Conservation (phyloP, 2,888 invertebrate genomes). For the Elysia crispata region DNA sequence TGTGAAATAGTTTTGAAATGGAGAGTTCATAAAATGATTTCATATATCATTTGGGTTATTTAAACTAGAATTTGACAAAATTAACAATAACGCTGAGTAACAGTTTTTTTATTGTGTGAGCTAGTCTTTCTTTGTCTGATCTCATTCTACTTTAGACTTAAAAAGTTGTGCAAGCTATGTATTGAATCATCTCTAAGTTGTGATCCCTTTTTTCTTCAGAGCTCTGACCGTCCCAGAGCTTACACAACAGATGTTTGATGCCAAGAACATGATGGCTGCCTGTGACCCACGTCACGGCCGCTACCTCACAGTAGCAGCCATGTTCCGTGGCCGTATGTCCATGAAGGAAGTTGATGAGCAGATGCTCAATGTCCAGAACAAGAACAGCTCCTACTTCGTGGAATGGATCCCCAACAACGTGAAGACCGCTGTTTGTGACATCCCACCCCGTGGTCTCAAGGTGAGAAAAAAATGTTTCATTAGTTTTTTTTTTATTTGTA, state of each 20-base stretch:
- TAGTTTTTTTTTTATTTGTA: no score
- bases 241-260: constrained; percentile 87
- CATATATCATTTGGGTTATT: no score
- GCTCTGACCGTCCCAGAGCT: constrained; percentile 75
- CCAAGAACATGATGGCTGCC: constrained; percentile 98
- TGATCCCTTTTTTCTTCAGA: constrained; percentile 71
- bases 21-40: no score
- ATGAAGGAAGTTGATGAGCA: constrained; percentile 83
- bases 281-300: constrained; percentile 95
- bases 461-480: not conserved
- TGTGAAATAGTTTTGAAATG: no score
- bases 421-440: constrained; percentile 93
- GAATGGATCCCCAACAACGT: constrained; percentile 75
- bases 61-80: no score
- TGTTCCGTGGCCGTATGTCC: constrained; percentile 75
- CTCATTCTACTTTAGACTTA: no score
- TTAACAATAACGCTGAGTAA: no score
- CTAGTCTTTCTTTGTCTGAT: no score
- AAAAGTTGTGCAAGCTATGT: no score
- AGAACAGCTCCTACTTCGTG: constrained; percentile 71
- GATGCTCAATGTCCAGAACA: constrained; percentile 88
- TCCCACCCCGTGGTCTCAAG: constrained; percentile 87
- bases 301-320: constrained; percentile 74
- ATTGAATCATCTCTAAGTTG: no score
- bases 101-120: no score